Percentiles rank a stretch among this genome's conserved stretches.
Conservation (phyloP, 2,113 vertebrate species). For the Nothoprocta perdicaria region DNA sequence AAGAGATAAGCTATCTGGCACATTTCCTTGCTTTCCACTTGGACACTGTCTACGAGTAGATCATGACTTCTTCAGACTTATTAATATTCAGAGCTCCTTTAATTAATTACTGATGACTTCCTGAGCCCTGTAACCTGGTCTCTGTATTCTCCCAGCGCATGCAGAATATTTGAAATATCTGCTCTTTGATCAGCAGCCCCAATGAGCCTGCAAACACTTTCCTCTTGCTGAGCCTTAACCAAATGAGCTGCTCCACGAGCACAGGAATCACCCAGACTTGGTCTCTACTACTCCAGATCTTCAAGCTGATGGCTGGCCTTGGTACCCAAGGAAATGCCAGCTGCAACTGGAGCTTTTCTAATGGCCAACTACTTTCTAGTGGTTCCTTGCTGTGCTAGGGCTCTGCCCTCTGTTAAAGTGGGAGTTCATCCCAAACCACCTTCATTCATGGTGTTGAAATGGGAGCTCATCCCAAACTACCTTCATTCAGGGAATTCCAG, state of each 20-base stretch:
- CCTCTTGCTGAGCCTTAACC: background rate
- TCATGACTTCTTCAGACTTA: conserved; percentile 21
- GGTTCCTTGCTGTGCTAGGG: rapidly evolving
- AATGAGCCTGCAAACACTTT: background rate
- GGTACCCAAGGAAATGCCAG: background rate
- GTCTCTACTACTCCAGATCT: background rate
- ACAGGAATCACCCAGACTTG: background rate
- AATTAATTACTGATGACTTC: conserved; percentile 29
- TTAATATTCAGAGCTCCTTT: conserved; percentile 1
- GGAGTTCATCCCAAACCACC: background rate
- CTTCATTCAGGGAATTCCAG: background rate
- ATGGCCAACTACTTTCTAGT: background rate
- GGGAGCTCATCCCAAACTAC: no score
- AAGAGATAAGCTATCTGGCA: background rate
- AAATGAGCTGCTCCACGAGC: background rate
- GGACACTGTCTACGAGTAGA: background rate
- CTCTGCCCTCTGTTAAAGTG: background rate
- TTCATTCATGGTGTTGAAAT: background rate
- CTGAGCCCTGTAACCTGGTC: background rate
- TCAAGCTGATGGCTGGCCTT: background rate
- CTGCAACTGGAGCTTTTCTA: background rate
- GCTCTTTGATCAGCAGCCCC: background rate
- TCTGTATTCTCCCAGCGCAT: background rate
- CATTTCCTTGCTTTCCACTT: conserved; percentile 19
- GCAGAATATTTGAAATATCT: background rate